Base-by-base conservation (phyloP, 1,140 invertebrate genomes). In the Tribolium castaneum region DNA sequence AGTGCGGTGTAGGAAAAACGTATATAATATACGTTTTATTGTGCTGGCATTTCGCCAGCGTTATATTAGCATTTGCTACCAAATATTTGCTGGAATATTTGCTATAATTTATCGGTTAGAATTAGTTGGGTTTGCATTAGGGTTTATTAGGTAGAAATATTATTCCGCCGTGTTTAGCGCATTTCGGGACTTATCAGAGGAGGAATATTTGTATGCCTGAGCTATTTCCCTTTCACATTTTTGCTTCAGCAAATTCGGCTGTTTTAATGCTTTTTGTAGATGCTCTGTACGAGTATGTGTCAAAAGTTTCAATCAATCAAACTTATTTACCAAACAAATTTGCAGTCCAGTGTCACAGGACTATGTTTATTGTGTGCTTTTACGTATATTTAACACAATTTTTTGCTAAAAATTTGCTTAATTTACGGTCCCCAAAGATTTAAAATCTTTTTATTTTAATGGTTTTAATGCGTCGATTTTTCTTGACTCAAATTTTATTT, bases 21-120 rank as follows among this genome's bases (percentile, higher is more conserved):
- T 66, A 22, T n/a, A 39, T 66, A 66, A 66, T 66, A 35, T 30
- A 66, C n/a, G 19, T 66, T 66, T 66, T 66, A 35, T 66, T 66
- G 59, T 52, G 59, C 14, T 66, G 59, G 59, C 59, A 66, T 66
- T 66, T 66, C 14, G 59, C 59, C 30, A 66, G 12, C 19, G 59
- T 66, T 66, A 35, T 66, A 66, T 66, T 66, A 66, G 30, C 30
- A 35, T 66, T 66, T 66, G 25, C 30, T 35, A 35, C 59, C 59
- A 35, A 35, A 35, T 66, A 66, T 66, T 66, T 66, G 59, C 59
- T 35, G 30, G 59, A 66, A 66, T 66, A 66, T 66, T 66, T 66
- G 25, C 12, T 22, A 66, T 66, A 66, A 66, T 66, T 66, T 35
- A 66, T 66, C n/a, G 59, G 30, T 13, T 59, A 35, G 30, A 66